A percentile compares a stretch with the other conserved stretches of the same genome.
phyloP scores from a whole-genome alignment of 1,140 invertebrate species.

The Spodoptera litura region DNA sequence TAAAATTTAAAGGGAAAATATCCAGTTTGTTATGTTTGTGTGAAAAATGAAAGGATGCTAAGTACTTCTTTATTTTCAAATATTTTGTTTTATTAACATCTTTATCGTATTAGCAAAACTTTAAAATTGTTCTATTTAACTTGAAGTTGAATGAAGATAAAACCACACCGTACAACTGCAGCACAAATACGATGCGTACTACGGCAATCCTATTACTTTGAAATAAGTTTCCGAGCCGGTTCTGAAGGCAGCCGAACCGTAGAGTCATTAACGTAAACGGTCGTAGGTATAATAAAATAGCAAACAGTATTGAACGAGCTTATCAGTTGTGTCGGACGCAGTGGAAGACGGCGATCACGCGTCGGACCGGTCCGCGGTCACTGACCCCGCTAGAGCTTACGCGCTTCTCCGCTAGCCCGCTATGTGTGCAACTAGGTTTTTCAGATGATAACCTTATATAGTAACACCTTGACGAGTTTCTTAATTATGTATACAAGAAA shows the following conservation, averaged over 20 bases:
- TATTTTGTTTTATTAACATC: too few relatives aligned
- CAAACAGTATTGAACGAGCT: slow-evolving; percentile 50
- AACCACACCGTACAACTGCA: not conserved
- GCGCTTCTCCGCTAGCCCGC: slow-evolving; percentile 58
- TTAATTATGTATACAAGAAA: slow-evolving; percentile 8
- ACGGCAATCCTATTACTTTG: slow-evolving; percentile 12
- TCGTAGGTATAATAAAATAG: slow-evolving; percentile 47
- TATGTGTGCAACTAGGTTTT: slow-evolving; percentile 58
- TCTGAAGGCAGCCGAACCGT: slow-evolving; percentile 32
- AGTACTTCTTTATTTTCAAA: too few relatives aligned
- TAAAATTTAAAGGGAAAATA: slow-evolving; percentile 1
- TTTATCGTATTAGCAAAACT: not conserved
- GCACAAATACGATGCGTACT: slow-evolving; percentile 23
- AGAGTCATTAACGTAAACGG: slow-evolving; percentile 28
- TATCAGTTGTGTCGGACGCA: slow-evolving; percentile 58
- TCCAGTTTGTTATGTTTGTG: not conserved
- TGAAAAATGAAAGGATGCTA: too few relatives aligned
- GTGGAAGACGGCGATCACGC: slow-evolving; percentile 66
- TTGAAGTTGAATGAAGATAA: slow-evolving; percentile 1
- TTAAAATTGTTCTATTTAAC: not conserved
- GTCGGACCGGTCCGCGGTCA: slow-evolving; percentile 76
- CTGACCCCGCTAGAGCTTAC: slow-evolving; percentile 71
- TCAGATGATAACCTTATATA: slow-evolving; percentile 53
- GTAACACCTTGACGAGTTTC: slow-evolving; percentile 15
- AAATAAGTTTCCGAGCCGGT: slow-evolving; percentile 35